Evolutionary conservation across 2,797 vertebrate species (phyloP), one percentile per base, ranked within the genome.

Genomic region (Microctenopoma lineatum): DNA sequence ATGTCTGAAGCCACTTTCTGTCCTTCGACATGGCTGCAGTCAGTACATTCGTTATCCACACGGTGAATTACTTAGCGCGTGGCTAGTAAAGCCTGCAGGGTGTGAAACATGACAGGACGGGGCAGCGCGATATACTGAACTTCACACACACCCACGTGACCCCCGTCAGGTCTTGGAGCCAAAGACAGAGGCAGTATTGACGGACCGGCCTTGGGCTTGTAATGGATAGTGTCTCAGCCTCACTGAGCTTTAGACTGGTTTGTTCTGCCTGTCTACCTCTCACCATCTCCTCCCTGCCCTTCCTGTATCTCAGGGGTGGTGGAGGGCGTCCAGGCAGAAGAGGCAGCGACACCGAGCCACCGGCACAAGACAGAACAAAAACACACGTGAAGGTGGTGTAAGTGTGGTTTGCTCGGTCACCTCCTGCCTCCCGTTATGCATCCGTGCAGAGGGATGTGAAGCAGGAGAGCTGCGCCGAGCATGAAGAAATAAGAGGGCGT

Each of bases 191-290:
- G 4, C 65, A 80, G 68, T 77, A 70, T 70, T 74, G 73, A 83
- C 39, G 26, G 68, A 70, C 73, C 61, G 9, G 88, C 87, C 86
- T 77, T 52, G 59, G 74, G 90, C 79, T 53, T 84, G 86, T 88
- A 88, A 90, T 66, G 63, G 84, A 90, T 71, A 81, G 71, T 7
- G 7, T 70, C 77, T 84, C 69, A 65, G 82, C 76, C 74, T 87
- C 84, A 80, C 57, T 83, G 83, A 87, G 83, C 84, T 85, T 85
- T 73, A 81, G 75, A 65, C 80, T 79, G 74, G 80, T 77, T 69
- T 75, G 70, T 67, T 83, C 72, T 75, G 77, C 75, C 44, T 62
- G 65, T 76, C 71, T 0, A 8, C 41, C 45, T 18, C 63, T 27
- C 56, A 55, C 62, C 80, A 60, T 82, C 59, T 45, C 68, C 38